Evolutionary conservation across 53 echinoderm and acorn worm species (phyloP).

Genomic region (Hippasteria phrygiana): DNA sequence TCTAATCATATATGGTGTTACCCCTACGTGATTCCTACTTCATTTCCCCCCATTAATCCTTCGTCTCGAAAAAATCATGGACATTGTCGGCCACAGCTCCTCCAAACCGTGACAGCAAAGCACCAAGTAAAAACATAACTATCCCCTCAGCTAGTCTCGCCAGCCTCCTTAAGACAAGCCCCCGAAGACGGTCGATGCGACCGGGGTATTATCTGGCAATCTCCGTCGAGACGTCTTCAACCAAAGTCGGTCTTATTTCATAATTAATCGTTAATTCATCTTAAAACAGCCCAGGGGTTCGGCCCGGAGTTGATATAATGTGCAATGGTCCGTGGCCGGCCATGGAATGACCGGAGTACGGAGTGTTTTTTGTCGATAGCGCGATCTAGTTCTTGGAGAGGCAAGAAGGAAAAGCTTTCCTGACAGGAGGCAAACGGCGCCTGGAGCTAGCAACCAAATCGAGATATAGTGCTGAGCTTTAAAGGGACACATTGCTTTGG

Average conservation of each 20-base stretch:
- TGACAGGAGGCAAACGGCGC: slow-evolving; percentile 3
- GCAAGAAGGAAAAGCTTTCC: not conserved
- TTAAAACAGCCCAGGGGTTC: slow-evolving; percentile 18
- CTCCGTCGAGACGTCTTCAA: slow-evolving; percentile 6
- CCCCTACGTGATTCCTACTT: slow-evolving; percentile 13
- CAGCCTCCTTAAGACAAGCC: slow-evolving; percentile 3
- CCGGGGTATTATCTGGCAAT: not conserved
- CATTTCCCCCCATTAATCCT: slow-evolving; percentile 2
- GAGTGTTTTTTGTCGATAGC: slow-evolving; percentile 8
- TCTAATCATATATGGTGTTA: not conserved
- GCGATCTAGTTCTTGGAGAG: slow-evolving; percentile 33
- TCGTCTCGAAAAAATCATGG: slow-evolving; percentile 1
- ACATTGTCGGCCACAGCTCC: slow-evolving; percentile 9
- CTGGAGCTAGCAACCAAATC: no score
- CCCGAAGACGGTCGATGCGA: slow-evolving; percentile 1
- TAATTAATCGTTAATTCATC: slow-evolving; percentile 56
- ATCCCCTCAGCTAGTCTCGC: not conserved
- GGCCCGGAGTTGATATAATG: slow-evolving; percentile 5
- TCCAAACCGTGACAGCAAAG: slow-evolving; percentile 42
- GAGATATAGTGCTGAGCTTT: no score
- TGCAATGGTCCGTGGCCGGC: slow-evolving; percentile 18
- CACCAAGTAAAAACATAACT: slow-evolving; percentile 14
- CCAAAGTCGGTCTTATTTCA: slow-evolving; percentile 11
- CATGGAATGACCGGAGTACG: not conserved
- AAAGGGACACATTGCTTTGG: no score